Conservation (phyloP, 2,797 vertebrate genomes). For the Pipistrellus nathusii region DNA sequence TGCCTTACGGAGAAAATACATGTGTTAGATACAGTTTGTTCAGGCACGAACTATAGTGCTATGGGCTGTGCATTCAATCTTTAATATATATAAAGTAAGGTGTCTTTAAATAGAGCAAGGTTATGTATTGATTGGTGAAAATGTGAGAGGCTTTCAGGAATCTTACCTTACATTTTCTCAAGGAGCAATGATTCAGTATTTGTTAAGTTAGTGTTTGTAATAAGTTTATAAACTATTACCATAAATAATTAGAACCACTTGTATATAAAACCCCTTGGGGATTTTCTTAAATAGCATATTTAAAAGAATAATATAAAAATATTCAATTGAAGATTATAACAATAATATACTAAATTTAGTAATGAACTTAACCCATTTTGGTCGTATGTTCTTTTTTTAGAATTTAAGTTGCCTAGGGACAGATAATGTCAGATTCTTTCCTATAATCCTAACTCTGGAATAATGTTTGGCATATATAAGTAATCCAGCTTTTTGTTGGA, state of each 20-base stretch:
- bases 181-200: neutral
- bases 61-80: neutral
- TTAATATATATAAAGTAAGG: neutral
- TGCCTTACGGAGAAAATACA: neutral
- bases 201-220: neutral
- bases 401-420: neutral
- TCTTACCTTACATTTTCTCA: neutral
- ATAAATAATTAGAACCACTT: neutral
- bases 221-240: neutral
- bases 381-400: neutral
- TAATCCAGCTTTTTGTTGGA: neutral
- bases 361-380: neutral
- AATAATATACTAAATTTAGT: neutral
- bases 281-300: neutral
- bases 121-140: neutral
- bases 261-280: neutral
- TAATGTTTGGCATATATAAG: neutral
- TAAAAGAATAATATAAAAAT: neutral
- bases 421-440: neutral
- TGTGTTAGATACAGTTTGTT: neutral
- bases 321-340: neutral
- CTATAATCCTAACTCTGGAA: neutral
- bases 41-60: neutral
- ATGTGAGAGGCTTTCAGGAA: neutral
- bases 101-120: neutral